Evolutionary conservation across 2,888 invertebrate genomes (phyloP).

Genomic region (Hirtodrosophila histrioides): DNA sequence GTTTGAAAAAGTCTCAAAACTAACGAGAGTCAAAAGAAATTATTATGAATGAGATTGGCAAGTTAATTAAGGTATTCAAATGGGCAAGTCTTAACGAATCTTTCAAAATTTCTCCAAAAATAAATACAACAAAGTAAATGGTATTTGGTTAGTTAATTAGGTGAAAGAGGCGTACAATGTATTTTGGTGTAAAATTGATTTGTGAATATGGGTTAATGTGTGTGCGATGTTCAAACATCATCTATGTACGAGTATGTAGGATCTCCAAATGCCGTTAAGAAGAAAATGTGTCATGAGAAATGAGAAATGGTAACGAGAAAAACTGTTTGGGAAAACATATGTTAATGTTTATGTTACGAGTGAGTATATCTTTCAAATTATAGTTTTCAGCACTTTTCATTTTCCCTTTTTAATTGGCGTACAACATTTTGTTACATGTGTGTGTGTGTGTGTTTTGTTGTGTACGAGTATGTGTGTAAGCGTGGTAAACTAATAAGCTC

Average conservation of each 20-base stretch:
- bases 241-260: slow-evolving; percentile 18
- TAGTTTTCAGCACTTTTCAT: slow-evolving; percentile 26
- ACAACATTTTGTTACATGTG: slow-evolving; percentile 37
- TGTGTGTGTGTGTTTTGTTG: slow-evolving; percentile 13
- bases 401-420: slow-evolving; percentile 21
- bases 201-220: slow-evolving; percentile 42
- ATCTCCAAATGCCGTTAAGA: slow-evolving; percentile 19
- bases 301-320: slow-evolving; percentile 35
- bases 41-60: slow-evolving; percentile 26
- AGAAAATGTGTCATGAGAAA: slow-evolving; percentile 44
- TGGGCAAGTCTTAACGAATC: slow-evolving; percentile 28
- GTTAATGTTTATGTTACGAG: slow-evolving; percentile 38
- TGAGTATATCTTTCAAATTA: slow-evolving; percentile 16
- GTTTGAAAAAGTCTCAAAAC: slow-evolving; percentile 77
- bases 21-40: slow-evolving; percentile 68
- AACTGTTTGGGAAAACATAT: slow-evolving; percentile 45
- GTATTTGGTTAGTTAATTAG: slow-evolving; percentile 40
- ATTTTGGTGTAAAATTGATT: slow-evolving; percentile 46
- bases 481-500: slow-evolving; percentile 57
- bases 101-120: slow-evolving; percentile 19
- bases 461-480: slow-evolving; percentile 27
- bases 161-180: slow-evolving; percentile 67
- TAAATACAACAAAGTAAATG: slow-evolving; percentile 45
- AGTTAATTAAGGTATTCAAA: slow-evolving; percentile 36
- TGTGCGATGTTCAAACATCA: slow-evolving; percentile 52